These are phyloP conservation scores for Megaptera novaeangliae DNA, from an alignment of 2,113 vertebrate genomes.

Conservation along the genomic window DNA sequence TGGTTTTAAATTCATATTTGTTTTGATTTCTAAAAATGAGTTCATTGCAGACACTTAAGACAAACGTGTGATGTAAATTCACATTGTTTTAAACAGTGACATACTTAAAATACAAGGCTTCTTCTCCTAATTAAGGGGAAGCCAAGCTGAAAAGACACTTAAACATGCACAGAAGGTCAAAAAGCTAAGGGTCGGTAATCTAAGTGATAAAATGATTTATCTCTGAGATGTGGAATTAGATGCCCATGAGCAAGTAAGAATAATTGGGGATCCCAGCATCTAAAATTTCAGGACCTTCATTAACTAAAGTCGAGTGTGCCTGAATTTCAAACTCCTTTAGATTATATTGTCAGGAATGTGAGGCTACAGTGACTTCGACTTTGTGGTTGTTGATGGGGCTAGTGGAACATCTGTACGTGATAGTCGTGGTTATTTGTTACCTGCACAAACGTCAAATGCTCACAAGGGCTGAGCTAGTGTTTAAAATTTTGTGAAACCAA, in stretches of 20 bases:
- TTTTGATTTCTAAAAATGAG: constrained; percentile 70
- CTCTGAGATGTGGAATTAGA: constrained; percentile 36
- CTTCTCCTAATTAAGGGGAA: constrained; percentile 66
- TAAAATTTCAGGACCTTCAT: constrained; percentile 46
- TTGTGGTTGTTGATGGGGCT: neutral
- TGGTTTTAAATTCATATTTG: constrained; percentile 70
- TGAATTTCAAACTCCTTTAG: constrained; percentile 11
- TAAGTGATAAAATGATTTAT: constrained; percentile 51
- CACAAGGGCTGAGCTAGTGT: neutral
- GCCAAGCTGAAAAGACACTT: constrained; percentile 57
- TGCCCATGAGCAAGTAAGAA: constrained; percentile 41
- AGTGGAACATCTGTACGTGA: neutral
- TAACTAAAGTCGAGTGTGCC: neutral
- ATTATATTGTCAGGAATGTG: neutral
- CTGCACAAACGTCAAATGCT: neutral
- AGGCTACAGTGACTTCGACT: neutral
- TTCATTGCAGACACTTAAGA: constrained; percentile 50
- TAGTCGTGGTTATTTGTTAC: neutral
- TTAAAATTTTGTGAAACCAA: neutral
- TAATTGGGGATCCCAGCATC: constrained; percentile 42
- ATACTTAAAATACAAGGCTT: constrained; percentile 64
- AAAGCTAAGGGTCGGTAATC: constrained; percentile 55
- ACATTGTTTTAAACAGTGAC: constrained; percentile 70
- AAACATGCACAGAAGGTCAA: constrained; percentile 51
- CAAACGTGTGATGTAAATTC: constrained; percentile 66